These are phyloP conservation scores for Carollia perspicillata DNA, from an alignment of 2,113 vertebrate species.

Conservation along the genomic window DNA sequence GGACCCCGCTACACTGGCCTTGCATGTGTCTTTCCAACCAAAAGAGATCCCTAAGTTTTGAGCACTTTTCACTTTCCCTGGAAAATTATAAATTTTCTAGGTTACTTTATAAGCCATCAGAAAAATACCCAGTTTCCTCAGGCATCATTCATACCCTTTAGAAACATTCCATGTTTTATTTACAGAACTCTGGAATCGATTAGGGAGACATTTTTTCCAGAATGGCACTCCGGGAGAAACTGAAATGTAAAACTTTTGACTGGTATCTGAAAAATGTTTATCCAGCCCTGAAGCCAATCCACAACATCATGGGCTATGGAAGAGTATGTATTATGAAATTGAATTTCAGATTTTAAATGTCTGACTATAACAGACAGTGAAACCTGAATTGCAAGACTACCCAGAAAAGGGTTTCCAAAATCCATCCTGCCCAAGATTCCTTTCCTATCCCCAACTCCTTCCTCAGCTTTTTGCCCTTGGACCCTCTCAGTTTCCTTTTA, in stretches of 20 bases:
- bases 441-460: not conserved
- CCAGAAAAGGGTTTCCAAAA: not conserved
- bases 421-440: too few species aligned
- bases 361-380: not conserved
- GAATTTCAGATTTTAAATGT: not conserved
- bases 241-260: constrained; percentile 77
- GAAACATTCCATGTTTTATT: not conserved
- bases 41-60: not conserved
- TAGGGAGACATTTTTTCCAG: constrained; percentile 75
- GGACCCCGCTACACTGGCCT: rapidly evolving
- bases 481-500: not conserved
- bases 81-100: not conserved
- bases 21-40: not conserved
- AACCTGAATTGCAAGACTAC: not conserved
- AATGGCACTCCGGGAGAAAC: constrained; percentile 60
- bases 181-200: constrained; percentile 69
- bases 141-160: not conserved
- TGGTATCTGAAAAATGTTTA: constrained; percentile 78
- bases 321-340: constrained; percentile 42
- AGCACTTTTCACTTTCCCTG: not conserved
- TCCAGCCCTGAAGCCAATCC: constrained; percentile 52
- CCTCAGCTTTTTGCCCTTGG: not conserved
- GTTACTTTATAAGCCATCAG: not conserved
- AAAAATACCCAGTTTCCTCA: not conserved
- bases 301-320: constrained; percentile 54